A percentile compares a stretch with the other conserved stretches of the same genome.
Evolutionary conservation across 2,888 invertebrate species (phyloP).

Genomic region (Lottia scabra): DNA sequence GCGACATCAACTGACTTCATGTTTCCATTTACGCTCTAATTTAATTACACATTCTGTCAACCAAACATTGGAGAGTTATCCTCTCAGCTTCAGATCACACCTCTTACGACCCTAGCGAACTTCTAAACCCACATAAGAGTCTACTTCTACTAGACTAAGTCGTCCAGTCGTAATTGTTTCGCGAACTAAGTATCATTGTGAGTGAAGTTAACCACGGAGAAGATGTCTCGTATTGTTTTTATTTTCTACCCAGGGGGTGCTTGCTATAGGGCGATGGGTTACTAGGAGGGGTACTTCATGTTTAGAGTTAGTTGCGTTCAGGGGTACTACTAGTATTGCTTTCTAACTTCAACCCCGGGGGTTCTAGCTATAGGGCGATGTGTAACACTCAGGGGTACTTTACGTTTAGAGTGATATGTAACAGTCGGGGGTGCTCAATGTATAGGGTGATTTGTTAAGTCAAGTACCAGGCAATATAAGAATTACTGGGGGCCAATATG

Average conservation of each 20-base stretch:
- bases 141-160: background rate
- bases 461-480: no score
- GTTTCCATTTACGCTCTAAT: background rate
- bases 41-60: background rate
- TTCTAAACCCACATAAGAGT: slow-evolving; percentile 7
- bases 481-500: no score
- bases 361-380: no score
- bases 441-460: no score
- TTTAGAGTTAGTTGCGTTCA: no score
- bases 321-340: no score
- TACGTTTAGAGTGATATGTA: no score
- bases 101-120: background rate
- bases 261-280: no score
- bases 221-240: background rate
- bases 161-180: background rate
- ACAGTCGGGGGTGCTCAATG: no score
- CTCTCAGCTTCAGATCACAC: background rate
- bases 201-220: background rate
- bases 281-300: no score
- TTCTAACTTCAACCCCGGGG: no score
- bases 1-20: background rate
- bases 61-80: background rate
- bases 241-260: background rate
- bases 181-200: background rate
- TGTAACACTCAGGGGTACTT: no score